Evolutionary conservation across 2,888 invertebrate species (phyloP).

Genomic region (Nysson spinosus): DNA sequence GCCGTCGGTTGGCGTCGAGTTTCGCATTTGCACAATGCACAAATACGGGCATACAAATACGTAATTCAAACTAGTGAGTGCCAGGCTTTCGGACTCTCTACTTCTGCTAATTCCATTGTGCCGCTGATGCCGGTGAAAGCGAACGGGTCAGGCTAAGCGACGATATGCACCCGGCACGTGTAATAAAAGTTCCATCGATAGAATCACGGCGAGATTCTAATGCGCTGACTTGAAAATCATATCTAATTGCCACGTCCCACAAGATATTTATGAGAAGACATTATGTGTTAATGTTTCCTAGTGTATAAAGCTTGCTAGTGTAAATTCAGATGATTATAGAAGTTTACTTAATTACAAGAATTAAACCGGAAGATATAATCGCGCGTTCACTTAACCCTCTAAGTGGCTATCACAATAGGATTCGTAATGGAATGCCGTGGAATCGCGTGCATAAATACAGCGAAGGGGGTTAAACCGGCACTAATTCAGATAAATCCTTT

Average conservation of each 20-base stretch:
- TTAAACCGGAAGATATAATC: not conserved
- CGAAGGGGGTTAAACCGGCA: slow-evolving; percentile 20
- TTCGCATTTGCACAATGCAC: slow-evolving; percentile 55
- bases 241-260: too few relatives aligned
- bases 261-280: too few relatives aligned
- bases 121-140: slow-evolving; percentile 17
- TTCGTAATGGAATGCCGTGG: not conserved
- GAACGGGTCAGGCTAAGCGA: not conserved
- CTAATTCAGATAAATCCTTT: slow-evolving; percentile 47
- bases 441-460: slow-evolving; percentile 20
- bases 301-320: too few relatives aligned
- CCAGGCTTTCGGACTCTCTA: slow-evolving; percentile 39
- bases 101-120: slow-evolving; percentile 46
- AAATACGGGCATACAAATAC: slow-evolving; percentile 54
- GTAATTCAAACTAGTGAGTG: slow-evolving; percentile 46
- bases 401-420: slow-evolving; percentile 18
- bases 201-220: too few relatives aligned
- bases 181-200: not conserved
- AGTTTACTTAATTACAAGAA: not conserved
- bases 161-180: not conserved
- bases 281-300: too few relatives aligned
- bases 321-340: not conserved
- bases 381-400: not conserved
- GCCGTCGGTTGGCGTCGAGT: slow-evolving; percentile 39
- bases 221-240: too few relatives aligned